phyloP scores from a whole-genome alignment of 2,113 vertebrate species.

The Casuarius casuarius region DNA sequence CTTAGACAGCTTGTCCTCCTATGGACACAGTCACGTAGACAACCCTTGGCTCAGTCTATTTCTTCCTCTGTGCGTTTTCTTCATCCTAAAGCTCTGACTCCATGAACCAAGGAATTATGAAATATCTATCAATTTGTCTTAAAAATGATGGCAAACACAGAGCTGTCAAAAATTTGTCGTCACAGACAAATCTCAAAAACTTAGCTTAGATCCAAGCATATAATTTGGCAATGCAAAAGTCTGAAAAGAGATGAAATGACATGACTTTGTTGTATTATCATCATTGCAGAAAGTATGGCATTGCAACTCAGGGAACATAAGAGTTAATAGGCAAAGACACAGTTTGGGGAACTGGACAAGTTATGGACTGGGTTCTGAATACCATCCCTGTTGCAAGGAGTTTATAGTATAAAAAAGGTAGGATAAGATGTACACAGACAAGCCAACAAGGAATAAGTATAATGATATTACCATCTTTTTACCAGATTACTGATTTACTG shows the following conservation, averaged over 20 bases:
- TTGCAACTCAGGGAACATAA: neutral
- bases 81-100: neutral
- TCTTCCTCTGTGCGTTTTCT: neutral
- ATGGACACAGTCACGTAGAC: neutral
- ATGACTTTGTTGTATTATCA: neutral
- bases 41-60: neutral
- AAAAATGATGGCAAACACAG: neutral
- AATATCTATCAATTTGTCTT: neutral
- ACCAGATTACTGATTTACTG: conserved; percentile 55
- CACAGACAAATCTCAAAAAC: neutral
- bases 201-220: neutral
- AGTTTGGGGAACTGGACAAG: neutral
- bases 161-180: fast-evolving
- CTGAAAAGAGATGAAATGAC: neutral
- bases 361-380: neutral
- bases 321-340: neutral
- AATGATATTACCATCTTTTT: conserved; percentile 6
- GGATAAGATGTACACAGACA: neutral
- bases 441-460: neutral
- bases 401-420: neutral
- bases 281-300: neutral
- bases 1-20: neutral
- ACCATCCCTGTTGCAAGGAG: neutral
- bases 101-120: neutral
- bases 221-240: neutral